A percentile compares a stretch with the other conserved stretches of the same genome.
Evolutionary conservation across 1,140 invertebrate genomes (phyloP).

Genomic region (Formica selysi): DNA sequence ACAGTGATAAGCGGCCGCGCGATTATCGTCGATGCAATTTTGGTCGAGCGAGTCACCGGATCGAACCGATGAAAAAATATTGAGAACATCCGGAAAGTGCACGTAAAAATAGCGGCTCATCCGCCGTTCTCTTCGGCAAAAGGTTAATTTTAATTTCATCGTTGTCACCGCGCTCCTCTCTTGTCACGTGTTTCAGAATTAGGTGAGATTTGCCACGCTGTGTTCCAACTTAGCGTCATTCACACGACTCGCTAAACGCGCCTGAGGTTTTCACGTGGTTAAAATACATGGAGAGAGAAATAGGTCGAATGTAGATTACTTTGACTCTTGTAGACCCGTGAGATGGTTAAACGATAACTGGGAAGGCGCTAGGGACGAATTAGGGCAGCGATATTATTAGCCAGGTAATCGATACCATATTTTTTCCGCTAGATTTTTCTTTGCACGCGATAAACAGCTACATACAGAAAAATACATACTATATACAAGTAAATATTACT

Average conservation of each 20-base stretch:
- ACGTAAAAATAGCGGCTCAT: background rate
- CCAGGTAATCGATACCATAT: slow-evolving; percentile 18
- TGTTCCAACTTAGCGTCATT: background rate
- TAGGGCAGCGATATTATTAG: slow-evolving; percentile 48
- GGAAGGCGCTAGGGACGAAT: slow-evolving; percentile 6
- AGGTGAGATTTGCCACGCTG: background rate
- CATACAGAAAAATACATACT: too few relatives aligned
- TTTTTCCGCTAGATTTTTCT: background rate
- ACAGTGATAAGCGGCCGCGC: slow-evolving; percentile 5
- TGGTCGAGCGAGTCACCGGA: background rate
- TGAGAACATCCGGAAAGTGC: background rate
- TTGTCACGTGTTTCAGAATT: background rate
- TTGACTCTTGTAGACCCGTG: slow-evolving; percentile 11
- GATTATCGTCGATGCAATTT: slow-evolving; percentile 1
- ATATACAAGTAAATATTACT: too few relatives aligned
- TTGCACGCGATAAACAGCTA: background rate
- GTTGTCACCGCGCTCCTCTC: background rate
- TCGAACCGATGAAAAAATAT: background rate
- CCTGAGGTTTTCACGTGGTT: background rate
- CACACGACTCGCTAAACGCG: background rate
- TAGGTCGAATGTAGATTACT: background rate
- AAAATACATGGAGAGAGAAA: background rate
- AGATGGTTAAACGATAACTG: slow-evolving; percentile 5
- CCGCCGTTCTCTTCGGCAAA: background rate
- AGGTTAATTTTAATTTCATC: slow-evolving; percentile 4